phyloP scores from a whole-genome alignment of 2,888 invertebrate genomes.

The Spilarctia lutea region DNA sequence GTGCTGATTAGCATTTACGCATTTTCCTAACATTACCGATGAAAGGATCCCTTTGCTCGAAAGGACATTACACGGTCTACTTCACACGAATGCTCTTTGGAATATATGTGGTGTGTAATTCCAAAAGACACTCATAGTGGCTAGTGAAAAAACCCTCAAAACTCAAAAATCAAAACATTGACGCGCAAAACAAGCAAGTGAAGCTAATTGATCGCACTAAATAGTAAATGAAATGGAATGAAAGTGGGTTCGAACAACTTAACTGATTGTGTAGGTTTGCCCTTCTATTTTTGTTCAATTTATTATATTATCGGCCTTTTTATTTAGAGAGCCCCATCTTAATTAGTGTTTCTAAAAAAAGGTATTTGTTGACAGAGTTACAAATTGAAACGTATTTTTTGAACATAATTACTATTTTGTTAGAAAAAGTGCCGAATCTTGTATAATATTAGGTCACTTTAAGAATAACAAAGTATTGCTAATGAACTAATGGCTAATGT shows the following conservation, averaged over 20 bases:
- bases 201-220: neutral
- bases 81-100: neutral
- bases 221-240: constrained; percentile 31
- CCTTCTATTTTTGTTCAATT: constrained; percentile 17
- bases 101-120: neutral
- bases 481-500: no score
- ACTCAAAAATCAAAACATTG: no score
- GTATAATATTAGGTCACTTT: neutral
- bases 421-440: neutral
- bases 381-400: neutral
- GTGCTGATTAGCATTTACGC: neutral
- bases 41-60: neutral
- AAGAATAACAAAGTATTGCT: neutral
- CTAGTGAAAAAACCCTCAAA: neutral
- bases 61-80: neutral
- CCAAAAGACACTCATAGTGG: neutral
- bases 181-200: neutral
- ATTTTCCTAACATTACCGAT: neutral
- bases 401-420: neutral
- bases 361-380: neutral
- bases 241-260: constrained; percentile 18
- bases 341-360: neutral
- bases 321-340: neutral
- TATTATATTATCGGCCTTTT: constrained; percentile 6
- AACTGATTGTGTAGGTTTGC: constrained; percentile 24